Percentiles rank a stretch among this genome's conserved stretches.
These are phyloP conservation scores for Belonocnema kinseyi DNA, from an alignment of 1,140 invertebrate species.

Conservation along the genomic window DNA sequence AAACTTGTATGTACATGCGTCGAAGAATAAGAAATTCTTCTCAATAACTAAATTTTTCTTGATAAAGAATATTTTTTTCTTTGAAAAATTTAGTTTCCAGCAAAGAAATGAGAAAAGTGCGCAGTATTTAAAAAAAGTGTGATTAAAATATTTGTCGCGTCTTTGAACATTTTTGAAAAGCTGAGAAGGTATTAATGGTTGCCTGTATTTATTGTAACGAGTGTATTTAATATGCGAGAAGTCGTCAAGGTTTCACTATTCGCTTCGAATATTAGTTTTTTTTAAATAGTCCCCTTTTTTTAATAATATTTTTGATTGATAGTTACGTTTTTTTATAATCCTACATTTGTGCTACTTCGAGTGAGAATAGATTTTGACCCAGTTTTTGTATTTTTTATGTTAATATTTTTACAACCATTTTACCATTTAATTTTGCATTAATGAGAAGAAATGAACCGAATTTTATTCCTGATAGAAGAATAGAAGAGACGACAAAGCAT, in stretches of 20 bases:
- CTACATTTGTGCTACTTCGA: conserved; percentile 11
- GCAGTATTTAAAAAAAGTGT: conserved; percentile 26
- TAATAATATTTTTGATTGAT: no score
- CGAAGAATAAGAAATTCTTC: background rate
- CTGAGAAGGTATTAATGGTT: conserved; percentile 14
- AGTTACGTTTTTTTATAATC: background rate
- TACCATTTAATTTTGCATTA: conserved; percentile 24
- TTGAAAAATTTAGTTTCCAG: background rate
- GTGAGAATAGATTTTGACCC: background rate
- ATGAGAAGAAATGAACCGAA: conserved; percentile 1
- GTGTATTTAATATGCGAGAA: background rate
- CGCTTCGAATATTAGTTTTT: no score
- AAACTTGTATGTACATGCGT: conserved; percentile 25
- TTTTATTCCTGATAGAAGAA: conserved; percentile 30
- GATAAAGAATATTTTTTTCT: no score
- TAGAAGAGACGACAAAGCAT: background rate
- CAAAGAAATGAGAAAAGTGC: background rate
- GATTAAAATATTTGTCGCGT: background rate
- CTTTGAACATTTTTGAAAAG: conserved; percentile 16
- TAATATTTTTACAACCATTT: conserved; percentile 37
- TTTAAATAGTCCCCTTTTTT: no score
- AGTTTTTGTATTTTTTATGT: background rate
- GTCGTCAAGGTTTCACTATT: no score
- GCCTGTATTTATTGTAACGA: conserved; percentile 31
- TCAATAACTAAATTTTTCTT: background rate